Evolutionary conservation across 2,797 vertebrate species (phyloP).

Genomic region (Peromyscus attwateri): DNA sequence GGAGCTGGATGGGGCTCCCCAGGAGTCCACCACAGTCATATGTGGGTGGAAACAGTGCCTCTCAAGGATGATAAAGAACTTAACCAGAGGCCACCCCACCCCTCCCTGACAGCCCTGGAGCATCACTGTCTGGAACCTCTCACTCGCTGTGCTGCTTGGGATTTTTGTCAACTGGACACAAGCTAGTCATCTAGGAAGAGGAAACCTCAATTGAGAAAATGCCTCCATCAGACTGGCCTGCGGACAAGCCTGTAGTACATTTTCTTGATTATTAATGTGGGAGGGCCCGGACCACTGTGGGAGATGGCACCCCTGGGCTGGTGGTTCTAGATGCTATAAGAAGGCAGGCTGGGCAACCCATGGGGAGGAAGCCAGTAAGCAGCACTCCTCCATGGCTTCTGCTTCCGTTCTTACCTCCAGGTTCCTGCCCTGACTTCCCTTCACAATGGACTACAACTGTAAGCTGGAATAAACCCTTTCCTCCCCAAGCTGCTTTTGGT

Average conservation of each 20-base stretch:
- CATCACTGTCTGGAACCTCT: fast-evolving
- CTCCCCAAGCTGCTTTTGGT: neutral
- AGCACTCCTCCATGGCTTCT: neutral
- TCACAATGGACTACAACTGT: neutral
- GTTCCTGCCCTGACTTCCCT: neutral
- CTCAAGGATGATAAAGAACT: neutral
- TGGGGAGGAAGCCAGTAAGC: neutral
- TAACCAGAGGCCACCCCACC: neutral
- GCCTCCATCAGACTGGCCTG: neutral
- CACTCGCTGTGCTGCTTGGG: neutral
- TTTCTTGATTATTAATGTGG: neutral
- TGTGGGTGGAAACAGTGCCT: fast-evolving
- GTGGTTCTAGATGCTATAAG: neutral
- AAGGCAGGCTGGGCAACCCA: neutral
- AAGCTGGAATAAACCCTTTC: neutral
- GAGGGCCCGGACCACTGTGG: too few species aligned
- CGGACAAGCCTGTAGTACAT: neutral
- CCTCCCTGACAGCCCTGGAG: neutral
- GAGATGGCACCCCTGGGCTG: neutral
- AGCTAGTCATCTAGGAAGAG: neutral
- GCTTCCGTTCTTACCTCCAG: too few species aligned
- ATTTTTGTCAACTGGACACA: neutral
- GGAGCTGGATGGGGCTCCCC: neutral
- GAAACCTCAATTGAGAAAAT: neutral
- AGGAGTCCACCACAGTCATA: fast-evolving